Percentiles rank a stretch among this genome's conserved stretches.
phyloP scores from a whole-genome alignment of 2,888 invertebrate species.

The Macrosiphum euphorbiae region DNA sequence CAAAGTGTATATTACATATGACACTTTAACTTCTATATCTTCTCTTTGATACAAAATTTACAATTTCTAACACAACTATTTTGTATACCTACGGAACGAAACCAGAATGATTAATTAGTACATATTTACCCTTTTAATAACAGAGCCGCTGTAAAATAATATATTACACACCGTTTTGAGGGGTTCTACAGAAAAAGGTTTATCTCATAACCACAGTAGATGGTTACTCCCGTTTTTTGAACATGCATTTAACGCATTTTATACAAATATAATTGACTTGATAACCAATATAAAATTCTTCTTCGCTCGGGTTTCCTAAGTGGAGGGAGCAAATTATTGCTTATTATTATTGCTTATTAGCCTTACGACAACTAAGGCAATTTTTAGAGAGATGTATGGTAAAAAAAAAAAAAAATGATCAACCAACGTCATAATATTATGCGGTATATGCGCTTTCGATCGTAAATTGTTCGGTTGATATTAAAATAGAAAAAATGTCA shows the following conservation, averaged over 20 bases:
- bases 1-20: background rate
- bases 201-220: background rate
- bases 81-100: background rate
- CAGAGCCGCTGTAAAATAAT: background rate
- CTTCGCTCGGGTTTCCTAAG: background rate
- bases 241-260: background rate
- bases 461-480: background rate
- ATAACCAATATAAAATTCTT: background rate
- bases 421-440: background rate
- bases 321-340: background rate
- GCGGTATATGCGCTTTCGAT: background rate
- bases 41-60: constrained; percentile 11
- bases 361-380: background rate
- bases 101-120: constrained; percentile 11
- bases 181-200: background rate
- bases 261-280: background rate
- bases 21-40: constrained; percentile 27
- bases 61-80: background rate
- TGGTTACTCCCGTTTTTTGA: background rate
- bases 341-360: no score
- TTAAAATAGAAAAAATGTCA: background rate
- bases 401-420: background rate
- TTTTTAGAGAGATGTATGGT: background rate
- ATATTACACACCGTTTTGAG: constrained; percentile 27
- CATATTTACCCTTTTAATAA: constrained; percentile 21